Conservation (phyloP, 2,797 vertebrate genomes). For the Amniataba percoides region DNA sequence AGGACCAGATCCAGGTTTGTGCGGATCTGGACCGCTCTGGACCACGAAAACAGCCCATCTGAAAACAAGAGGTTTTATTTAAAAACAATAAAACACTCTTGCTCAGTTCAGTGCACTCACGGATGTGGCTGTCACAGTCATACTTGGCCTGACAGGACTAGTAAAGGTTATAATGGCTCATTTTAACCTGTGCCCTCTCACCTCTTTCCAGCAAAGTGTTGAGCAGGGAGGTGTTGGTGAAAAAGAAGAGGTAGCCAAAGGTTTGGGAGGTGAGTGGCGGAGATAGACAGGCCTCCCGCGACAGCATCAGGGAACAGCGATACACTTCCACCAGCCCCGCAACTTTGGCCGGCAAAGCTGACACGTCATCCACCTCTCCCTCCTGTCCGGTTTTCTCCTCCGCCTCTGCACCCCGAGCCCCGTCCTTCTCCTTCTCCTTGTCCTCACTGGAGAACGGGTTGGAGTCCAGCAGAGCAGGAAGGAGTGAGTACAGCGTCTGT, state of each 20-base stretch:
- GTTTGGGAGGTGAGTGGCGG: conserved; percentile 95
- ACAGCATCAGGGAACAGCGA: conserved; percentile 90
- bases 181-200: conserved; percentile 62
- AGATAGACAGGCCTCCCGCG: conserved; percentile 90
- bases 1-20: conserved; percentile 94
- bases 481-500: conserved; percentile 92
- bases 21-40: conserved; percentile 93
- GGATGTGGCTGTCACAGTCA: too few species aligned
- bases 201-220: conserved; percentile 95
- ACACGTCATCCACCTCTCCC: conserved; percentile 87
- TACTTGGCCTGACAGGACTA: too few species aligned
- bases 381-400: conserved; percentile 67
- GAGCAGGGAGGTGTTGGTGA: conserved; percentile 94
- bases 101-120: too few species aligned
- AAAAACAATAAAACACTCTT: too few species aligned
- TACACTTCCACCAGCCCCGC: conserved; percentile 91
- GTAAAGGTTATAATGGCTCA: too few species aligned
- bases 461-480: conserved; percentile 92
- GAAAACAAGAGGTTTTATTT: neutral
- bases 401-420: conserved; percentile 58
- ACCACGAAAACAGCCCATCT: conserved; percentile 94
- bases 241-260: conserved; percentile 96
- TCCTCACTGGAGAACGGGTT: conserved; percentile 91
- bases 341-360: conserved; percentile 88
- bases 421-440: conserved; percentile 81